Evolutionary conservation across 1,140 invertebrate genomes (phyloP), one percentile per base, ranked within the genome.

Genomic region (Maniola jurtina): DNA sequence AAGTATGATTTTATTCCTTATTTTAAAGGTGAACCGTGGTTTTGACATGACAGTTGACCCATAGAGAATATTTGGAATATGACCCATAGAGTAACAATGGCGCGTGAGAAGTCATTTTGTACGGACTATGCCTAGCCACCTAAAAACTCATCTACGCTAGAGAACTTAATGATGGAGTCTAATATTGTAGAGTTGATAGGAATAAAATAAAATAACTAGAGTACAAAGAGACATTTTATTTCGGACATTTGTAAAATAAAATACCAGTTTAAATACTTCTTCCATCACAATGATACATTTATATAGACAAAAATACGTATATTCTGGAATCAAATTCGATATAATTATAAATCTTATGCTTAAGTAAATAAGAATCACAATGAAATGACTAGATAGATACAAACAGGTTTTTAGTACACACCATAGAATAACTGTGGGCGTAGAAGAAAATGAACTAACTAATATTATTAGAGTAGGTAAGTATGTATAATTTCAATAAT

Each of bases 221-320:
- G 15, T 87, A 87, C 71, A 88, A 85, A 88, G 80, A 87, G 82
- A 88, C 79, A 87, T 79, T 87, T 87, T 89, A 89, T 87, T 45
- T 90, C 69, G 81, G 82, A 86, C 74, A 84, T 85, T 45, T 84
- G 82, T 89, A 86, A 88, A 81, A 87, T 76, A 86, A 89, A 89
- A 88, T 86, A 87, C 75, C 82, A 88, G 80, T 73, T 80, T 84
- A 86, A 83, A 77, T 86, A 88, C 61, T 15, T 81, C 42, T 77
- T 80, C 64, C 67, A 79, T 73, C 79, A 83, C 82, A 85, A 79
- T 72, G 72, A 85, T 82, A 84, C 80, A 88, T 76, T 83, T 83
- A 86, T 74, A 82, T 86, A 88, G 88, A 88, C 86, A 83, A 88
- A 88, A 90, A 87, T 88, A 88, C 80, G 75, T 84, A 83, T 82